These are phyloP conservation scores for Acanthosepion esculentum DNA, from an alignment of 2,888 invertebrate genomes.

Conservation along the genomic window DNA sequence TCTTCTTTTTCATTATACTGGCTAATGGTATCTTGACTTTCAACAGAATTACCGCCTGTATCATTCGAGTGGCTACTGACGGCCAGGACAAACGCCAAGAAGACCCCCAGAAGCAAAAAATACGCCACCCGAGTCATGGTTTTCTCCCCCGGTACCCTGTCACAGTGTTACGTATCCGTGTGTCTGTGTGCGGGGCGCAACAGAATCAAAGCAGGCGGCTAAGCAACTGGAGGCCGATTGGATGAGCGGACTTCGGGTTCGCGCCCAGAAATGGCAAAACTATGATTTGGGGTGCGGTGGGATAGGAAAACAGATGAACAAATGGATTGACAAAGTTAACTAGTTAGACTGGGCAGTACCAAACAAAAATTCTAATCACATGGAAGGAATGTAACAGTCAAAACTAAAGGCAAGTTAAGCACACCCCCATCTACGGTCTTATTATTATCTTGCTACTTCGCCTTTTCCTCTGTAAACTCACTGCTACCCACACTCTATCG, in stretches of 20 bases:
- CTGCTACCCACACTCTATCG: neutral
- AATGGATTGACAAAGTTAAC: neutral
- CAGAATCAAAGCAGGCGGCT: slow-evolving; percentile 1
- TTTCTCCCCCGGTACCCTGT: neutral
- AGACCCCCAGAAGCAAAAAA: slow-evolving; percentile 6
- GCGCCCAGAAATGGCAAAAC: neutral
- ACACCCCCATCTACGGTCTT: neutral
- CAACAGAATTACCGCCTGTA: neutral
- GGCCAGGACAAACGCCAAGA: neutral
- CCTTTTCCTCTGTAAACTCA: neutral
- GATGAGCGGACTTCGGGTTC: neutral
- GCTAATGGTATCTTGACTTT: neutral
- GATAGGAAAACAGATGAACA: neutral
- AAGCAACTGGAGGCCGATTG: slow-evolving; percentile 20
- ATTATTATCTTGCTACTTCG: neutral
- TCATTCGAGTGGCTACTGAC: neutral
- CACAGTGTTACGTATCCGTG: neutral
- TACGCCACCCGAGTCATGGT: neutral
- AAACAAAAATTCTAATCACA: neutral
- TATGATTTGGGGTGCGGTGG: too few relatives aligned
- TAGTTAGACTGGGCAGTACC: neutral
- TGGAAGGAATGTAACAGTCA: neutral
- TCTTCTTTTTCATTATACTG: neutral
- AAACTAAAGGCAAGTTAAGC: neutral
- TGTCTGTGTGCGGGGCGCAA: slow-evolving; percentile 33